Evolutionary conservation across 2,113 vertebrate genomes (phyloP).

Genomic region (Semnornis frantzii): DNA sequence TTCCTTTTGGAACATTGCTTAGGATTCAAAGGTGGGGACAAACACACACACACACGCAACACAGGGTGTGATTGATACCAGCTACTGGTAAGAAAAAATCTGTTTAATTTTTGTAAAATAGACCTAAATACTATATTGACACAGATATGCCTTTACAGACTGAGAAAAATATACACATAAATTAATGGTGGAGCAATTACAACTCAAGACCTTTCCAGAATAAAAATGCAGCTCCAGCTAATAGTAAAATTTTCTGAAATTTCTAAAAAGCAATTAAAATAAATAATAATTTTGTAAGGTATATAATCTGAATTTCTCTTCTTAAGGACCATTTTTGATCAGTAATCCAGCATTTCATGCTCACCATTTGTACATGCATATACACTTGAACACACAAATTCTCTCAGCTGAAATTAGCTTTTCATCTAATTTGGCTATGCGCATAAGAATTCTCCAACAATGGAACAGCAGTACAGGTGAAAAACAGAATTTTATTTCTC

Average conservation of each 20-base stretch:
- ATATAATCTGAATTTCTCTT: background rate
- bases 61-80: background rate
- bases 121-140: background rate
- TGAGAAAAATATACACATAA: background rate
- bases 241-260: background rate
- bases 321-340: background rate
- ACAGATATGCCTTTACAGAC: background rate
- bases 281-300: background rate
- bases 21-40: background rate
- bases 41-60: too few relatives aligned
- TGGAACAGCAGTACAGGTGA: background rate
- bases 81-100: background rate
- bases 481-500: background rate
- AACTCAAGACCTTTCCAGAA: background rate
- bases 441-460: background rate
- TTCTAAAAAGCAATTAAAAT: background rate
- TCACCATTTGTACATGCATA: background rate
- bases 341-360: background rate
- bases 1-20: slow-evolving; percentile 34
- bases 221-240: background rate
- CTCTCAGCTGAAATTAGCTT: background rate
- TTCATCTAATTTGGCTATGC: background rate
- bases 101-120: slow-evolving; percentile 16
- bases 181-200: background rate
- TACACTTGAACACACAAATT: background rate